Evolutionary conservation across 2,888 invertebrate genomes (phyloP).

Genomic region (Axea sp.): DNA sequence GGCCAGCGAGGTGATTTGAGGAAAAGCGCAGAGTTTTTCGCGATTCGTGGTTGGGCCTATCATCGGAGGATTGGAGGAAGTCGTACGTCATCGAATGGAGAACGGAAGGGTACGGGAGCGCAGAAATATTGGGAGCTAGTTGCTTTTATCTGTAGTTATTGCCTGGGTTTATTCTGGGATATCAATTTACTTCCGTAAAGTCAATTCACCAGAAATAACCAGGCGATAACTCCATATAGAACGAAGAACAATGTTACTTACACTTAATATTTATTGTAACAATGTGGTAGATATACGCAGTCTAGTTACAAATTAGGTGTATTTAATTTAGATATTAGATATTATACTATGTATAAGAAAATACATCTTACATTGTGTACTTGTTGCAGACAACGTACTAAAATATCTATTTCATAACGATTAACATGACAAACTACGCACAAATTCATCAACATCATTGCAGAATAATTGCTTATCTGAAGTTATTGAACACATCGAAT

Average conservation of each 20-base stretch:
- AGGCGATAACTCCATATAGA: slow-evolving; percentile 27
- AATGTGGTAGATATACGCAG: neutral
- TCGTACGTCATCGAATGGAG: slow-evolving; percentile 40
- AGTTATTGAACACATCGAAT: slow-evolving; percentile 22
- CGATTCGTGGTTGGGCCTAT: slow-evolving; percentile 84
- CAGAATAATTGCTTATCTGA: neutral
- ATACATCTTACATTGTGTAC: slow-evolving; percentile 5
- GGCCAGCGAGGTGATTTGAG: too few species aligned
- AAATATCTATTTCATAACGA: slow-evolving; percentile 10
- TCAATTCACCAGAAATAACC: slow-evolving; percentile 4
- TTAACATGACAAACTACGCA: slow-evolving; percentile 7
- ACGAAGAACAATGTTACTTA: slow-evolving; percentile 1
- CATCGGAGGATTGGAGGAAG: slow-evolving; percentile 69
- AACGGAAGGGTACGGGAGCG: neutral
- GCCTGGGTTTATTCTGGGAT: slow-evolving; percentile 7
- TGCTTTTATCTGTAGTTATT: slow-evolving; percentile 1
- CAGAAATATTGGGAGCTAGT: neutral
- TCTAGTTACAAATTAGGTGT: slow-evolving; percentile 16
- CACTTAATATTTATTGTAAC: slow-evolving; percentile 3
- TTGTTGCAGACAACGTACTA: slow-evolving; percentile 9
- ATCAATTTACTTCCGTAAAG: neutral
- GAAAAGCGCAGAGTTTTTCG: slow-evolving; percentile 88
- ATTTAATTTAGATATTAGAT: neutral
- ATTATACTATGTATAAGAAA: slow-evolving; percentile 13
- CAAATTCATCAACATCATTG: slow-evolving; percentile 8